Conservation (phyloP, 2,113 vertebrate species). For the Grallaria varia region DNA sequence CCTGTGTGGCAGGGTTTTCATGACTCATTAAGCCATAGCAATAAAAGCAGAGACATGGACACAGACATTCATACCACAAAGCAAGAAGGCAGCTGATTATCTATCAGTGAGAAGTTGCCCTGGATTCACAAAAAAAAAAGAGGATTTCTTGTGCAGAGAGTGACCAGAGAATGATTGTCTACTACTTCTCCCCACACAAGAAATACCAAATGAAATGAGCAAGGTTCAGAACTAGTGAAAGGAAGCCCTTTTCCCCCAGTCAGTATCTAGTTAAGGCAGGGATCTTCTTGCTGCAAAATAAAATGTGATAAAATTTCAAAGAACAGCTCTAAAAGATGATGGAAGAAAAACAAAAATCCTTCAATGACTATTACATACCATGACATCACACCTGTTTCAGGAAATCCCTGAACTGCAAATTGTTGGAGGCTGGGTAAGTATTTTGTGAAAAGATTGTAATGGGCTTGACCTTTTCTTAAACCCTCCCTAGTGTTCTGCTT, state of each 20-base stretch:
- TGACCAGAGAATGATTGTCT: not conserved
- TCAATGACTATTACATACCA: not conserved
- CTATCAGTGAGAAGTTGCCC: not conserved
- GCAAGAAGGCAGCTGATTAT: not conserved
- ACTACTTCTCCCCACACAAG: not conserved
- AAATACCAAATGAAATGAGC: not conserved
- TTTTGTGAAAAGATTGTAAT: not conserved
- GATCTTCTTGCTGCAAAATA: not conserved
- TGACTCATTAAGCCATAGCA: not conserved
- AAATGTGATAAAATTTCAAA: not conserved
- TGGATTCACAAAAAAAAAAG: not conserved
- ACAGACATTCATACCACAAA: not conserved
- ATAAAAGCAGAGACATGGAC: not conserved
- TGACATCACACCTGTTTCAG: rapidly evolving
- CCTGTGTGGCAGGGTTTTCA: not conserved
- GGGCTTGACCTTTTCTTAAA: not conserved
- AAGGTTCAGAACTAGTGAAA: not conserved
- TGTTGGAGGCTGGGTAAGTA: not conserved
- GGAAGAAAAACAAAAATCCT: not conserved
- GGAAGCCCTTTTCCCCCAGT: not conserved
- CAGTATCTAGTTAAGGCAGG: not conserved
- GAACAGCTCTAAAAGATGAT: not conserved
- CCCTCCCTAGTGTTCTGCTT: not conserved
- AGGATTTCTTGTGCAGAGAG: not conserved
- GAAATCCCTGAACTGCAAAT: not conserved